Base-by-base conservation (phyloP, 2,888 invertebrate species). In the Tyria jacobaeae region DNA sequence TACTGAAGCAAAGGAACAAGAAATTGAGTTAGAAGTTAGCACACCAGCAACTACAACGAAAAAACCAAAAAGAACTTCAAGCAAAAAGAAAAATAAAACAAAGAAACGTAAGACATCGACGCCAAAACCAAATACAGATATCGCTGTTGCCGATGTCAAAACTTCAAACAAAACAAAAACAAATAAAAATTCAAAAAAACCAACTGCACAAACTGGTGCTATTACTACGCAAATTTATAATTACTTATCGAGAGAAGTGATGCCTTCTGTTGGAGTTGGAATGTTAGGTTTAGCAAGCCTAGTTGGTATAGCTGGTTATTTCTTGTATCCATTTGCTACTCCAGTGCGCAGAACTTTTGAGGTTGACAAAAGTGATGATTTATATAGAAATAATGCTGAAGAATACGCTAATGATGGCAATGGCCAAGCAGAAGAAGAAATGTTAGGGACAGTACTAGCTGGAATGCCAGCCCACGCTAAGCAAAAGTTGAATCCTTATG, bases 211-310 rank as follows among this genome's bases (percentile, higher is more conserved):
- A 41, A 84, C 86, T 52, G 88, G 96, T 60, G 96, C 96, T 1
- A 94, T 97, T 0, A 95, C 96, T 12, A 96, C 96, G 0, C 96
- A 96, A 83, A 95, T 97, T 31, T 97, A 97, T 79, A 97, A 96
- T 78, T 97, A 96, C 78, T 88, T 97, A 47, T 96, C 97, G 3
- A 94, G 97, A 74, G 97, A 97, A 91, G 96, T 97, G 0, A 97
- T 97, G 96, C 97, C 97, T 0, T 96, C 96, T 35, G 96, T 97
- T 24, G 97, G 97, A 0, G 96, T 97, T 0, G 97, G 97, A 75
- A 89, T 97, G 24, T 95, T 97, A 14, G 97, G 97, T 1, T 86
- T 97, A 48, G 96, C 97, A 65, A 95, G 97, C 64, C 94, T 96
- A 44, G 96, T 96, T 2, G 97, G 97, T 2, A 85, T 97, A 39